Conservation (phyloP, 2,888 invertebrate genomes). For the Ametastegia equiseti region DNA sequence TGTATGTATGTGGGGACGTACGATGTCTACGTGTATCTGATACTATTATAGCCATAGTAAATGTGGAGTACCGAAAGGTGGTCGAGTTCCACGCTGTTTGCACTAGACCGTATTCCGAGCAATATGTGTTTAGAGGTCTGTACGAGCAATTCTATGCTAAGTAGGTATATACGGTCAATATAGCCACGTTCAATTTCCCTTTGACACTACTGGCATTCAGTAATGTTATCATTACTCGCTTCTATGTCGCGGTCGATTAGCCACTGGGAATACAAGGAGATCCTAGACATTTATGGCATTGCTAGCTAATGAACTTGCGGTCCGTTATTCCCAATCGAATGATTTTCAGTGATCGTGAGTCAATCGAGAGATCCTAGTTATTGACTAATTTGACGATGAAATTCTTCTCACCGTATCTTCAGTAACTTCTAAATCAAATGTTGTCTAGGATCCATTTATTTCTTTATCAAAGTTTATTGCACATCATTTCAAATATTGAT, state of each 20-base stretch:
- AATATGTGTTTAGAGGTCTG: not conserved
- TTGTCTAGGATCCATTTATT: no score
- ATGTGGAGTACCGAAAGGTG: not conserved
- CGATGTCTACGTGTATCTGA: no score
- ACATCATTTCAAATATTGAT: no score
- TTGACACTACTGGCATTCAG: slow-evolving; percentile 15
- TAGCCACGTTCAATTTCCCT: slow-evolving; percentile 22
- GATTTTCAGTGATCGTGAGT: no score
- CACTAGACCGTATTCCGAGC: not conserved
- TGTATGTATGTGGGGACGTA: no score
- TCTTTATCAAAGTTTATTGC: no score
- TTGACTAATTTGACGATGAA: no score
- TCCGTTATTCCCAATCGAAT: not conserved
- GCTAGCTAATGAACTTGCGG: not conserved
- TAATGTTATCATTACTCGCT: slow-evolving; percentile 28
- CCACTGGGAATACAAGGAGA: not conserved
- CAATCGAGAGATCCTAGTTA: no score
- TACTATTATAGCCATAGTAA: no score
- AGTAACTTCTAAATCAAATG: no score
- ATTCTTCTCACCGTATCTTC: no score
- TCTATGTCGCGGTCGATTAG: slow-evolving; percentile 26
- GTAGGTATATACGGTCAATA: slow-evolving; percentile 15
- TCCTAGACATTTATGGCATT: not conserved
- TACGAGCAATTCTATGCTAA: slow-evolving; percentile 18
- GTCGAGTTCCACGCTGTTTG: not conserved